These are phyloP conservation scores for Morpho helenor DNA, from an alignment of 2,888 invertebrate genomes.

Conservation along the genomic window DNA sequence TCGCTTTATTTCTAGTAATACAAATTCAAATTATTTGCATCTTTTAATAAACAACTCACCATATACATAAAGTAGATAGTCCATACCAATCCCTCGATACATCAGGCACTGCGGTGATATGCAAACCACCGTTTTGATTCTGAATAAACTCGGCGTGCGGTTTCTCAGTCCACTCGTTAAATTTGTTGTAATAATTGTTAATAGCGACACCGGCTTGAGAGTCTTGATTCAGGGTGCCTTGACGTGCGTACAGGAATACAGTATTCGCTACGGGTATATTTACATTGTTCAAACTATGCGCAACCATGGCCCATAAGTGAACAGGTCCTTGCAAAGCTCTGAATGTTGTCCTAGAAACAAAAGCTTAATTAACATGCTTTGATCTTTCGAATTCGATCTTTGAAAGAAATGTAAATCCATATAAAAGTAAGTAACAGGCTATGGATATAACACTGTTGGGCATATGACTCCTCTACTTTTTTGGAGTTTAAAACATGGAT, in stretches of 20 bases:
- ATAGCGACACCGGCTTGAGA: constrained; percentile 49
- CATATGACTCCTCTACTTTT: too few species aligned
- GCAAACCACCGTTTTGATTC: constrained; percentile 50
- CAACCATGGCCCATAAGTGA: constrained; percentile 58
- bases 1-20: too few species aligned
- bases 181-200: constrained; percentile 40
- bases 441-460: too few species aligned
- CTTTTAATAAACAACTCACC: constrained; percentile 42
- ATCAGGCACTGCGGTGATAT: constrained; percentile 59
- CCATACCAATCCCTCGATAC: constrained; percentile 54
- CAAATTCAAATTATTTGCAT: too few species aligned
- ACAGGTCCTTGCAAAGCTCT: constrained; percentile 44
- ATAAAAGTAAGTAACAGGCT: too few species aligned
- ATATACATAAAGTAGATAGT: constrained; percentile 58
- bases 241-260: constrained; percentile 45
- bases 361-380: not conserved
- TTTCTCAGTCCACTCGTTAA: constrained; percentile 57
- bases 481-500: too few species aligned
- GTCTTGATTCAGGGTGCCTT: constrained; percentile 43
- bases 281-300: constrained; percentile 51
- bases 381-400: too few species aligned
- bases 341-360: constrained; percentile 37
- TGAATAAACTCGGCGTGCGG: constrained; percentile 45
- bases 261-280: constrained; percentile 42
- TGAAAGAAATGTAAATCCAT: too few species aligned